Evolutionary conservation across 1,140 invertebrate genomes (phyloP).

Genomic region (Teleogryllus occipitalis): DNA sequence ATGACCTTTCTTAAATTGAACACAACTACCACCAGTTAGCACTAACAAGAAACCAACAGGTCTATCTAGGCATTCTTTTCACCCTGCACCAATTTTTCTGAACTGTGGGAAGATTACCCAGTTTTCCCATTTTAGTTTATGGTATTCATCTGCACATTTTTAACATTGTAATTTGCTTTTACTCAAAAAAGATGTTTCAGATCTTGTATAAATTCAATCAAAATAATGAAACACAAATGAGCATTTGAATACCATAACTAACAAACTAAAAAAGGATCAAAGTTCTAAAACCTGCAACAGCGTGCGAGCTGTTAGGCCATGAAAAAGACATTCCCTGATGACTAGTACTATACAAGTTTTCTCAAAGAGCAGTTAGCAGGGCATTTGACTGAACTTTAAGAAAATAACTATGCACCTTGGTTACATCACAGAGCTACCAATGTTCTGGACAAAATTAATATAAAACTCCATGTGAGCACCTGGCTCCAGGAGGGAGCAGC

Average conservation of each 20-base stretch:
- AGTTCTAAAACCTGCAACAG: not conserved
- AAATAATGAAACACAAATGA: not conserved
- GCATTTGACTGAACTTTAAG: not conserved
- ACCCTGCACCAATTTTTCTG: too few relatives aligned
- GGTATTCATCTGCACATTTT: too few relatives aligned
- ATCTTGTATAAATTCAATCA: too few relatives aligned
- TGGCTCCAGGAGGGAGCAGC: not conserved
- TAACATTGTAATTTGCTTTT: too few relatives aligned
- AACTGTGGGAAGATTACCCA: too few relatives aligned
- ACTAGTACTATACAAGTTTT: not conserved
- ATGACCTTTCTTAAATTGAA: too few relatives aligned
- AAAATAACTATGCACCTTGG: not conserved
- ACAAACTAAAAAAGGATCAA: not conserved
- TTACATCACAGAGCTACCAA: not conserved
- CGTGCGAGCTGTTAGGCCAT: not conserved
- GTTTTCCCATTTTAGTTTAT: too few relatives aligned
- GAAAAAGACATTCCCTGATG: not conserved
- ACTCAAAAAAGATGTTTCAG: too few relatives aligned
- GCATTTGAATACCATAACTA: not conserved
- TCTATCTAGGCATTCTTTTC: too few relatives aligned
- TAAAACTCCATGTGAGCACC: not conserved
- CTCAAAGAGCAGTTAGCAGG: not conserved
- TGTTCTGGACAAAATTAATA: conserved; percentile 1
- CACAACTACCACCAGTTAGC: too few relatives aligned
- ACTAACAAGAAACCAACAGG: too few relatives aligned